phyloP scores from a whole-genome alignment of 1,140 invertebrate species.

The Temnothorax longispinosus region DNA sequence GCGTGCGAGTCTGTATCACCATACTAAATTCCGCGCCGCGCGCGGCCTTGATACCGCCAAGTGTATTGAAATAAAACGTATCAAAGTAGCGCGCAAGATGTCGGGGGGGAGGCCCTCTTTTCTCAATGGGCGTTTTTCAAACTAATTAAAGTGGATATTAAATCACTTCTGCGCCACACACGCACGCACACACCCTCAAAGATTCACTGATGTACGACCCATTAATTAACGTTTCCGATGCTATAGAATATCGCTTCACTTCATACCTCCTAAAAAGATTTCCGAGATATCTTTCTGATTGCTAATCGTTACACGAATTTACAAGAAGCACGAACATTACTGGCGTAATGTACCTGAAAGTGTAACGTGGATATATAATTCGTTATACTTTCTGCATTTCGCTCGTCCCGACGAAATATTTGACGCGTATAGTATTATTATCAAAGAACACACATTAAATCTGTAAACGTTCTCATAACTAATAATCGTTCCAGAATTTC shows the following conservation, averaged over 20 bases:
- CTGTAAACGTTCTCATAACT: slow-evolving; percentile 41
- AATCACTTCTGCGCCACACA: slow-evolving; percentile 73
- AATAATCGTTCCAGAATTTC: slow-evolving; percentile 56
- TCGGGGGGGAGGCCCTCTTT: slow-evolving; percentile 23
- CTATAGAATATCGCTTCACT: slow-evolving; percentile 69
- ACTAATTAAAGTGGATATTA: slow-evolving; percentile 80
- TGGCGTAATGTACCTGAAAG: background rate
- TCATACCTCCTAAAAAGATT: slow-evolving; percentile 53
- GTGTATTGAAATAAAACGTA: slow-evolving; percentile 72
- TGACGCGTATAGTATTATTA: slow-evolving; percentile 16
- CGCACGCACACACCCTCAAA: slow-evolving; percentile 50
- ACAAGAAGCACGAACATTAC: background rate
- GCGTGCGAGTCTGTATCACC: slow-evolving; percentile 39
- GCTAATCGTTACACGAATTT: slow-evolving; percentile 35
- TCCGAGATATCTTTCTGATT: slow-evolving; percentile 58
- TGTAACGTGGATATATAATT: background rate
- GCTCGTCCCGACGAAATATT: background rate
- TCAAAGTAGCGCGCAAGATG: slow-evolving; percentile 66
- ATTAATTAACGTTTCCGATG: slow-evolving; percentile 75
- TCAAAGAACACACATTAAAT: slow-evolving; percentile 27
- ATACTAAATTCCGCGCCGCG: slow-evolving; percentile 64
- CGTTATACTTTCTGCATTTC: background rate
- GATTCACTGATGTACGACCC: slow-evolving; percentile 68
- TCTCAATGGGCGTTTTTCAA: slow-evolving; percentile 78
- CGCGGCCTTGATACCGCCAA: slow-evolving; percentile 63